Evolutionary conservation across 2,888 invertebrate genomes (phyloP).

Genomic region (Mythimna loreyi): DNA sequence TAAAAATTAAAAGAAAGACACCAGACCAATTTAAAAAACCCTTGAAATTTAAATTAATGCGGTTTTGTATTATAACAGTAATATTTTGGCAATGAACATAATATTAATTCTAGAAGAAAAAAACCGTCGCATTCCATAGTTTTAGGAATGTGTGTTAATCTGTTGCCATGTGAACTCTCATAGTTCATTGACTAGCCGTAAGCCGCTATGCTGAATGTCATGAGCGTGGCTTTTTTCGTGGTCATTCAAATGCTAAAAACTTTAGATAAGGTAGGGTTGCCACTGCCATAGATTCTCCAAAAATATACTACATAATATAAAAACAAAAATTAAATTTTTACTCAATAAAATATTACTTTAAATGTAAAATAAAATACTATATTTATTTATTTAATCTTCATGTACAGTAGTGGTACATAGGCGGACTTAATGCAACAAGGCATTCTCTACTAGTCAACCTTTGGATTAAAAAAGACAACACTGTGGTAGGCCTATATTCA

Average conservation of each 20-base stretch:
- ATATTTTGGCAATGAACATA: background rate
- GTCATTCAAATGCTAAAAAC: slow-evolving; percentile 14
- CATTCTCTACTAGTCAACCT: too few relatives aligned
- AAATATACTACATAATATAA: background rate
- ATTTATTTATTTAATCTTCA: too few relatives aligned
- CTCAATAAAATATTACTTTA: too few relatives aligned
- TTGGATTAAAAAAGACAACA: too few relatives aligned
- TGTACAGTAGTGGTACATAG: too few relatives aligned
- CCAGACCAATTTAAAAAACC: too few relatives aligned
- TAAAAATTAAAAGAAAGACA: too few relatives aligned
- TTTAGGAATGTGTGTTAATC: background rate
- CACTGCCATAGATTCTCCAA: background rate
- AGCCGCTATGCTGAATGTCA: slow-evolving; percentile 15
- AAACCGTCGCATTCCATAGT: background rate
- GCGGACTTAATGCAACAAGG: too few relatives aligned
- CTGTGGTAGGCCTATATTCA: too few relatives aligned
- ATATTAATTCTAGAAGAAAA: background rate
- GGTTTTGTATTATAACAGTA: background rate
- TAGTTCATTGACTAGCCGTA: slow-evolving; percentile 40
- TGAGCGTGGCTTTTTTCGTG: slow-evolving; percentile 15
- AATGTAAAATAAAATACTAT: too few relatives aligned
- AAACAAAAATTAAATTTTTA: too few relatives aligned
- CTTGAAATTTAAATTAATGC: too few relatives aligned
- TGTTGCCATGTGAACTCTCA: slow-evolving; percentile 13
- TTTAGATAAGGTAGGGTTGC: slow-evolving; percentile 15